A percentile compares a stretch with the other conserved stretches of the same genome.
phyloP scores from a whole-genome alignment of 1,140 invertebrate genomes.

The Heliconius hewitsoni region DNA sequence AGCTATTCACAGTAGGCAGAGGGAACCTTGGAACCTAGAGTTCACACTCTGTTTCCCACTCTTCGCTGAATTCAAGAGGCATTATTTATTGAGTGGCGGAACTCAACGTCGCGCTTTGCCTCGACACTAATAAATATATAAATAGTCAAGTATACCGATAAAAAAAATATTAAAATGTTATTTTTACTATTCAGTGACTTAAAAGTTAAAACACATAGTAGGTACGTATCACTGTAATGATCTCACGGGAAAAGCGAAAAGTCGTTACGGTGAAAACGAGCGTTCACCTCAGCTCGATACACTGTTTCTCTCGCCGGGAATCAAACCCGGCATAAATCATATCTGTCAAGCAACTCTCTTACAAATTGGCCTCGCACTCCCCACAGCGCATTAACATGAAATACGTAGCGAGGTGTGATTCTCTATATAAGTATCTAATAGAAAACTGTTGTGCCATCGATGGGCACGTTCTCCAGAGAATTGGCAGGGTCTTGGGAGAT shows the following conservation, averaged over 20 bases:
- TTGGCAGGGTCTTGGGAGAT: background rate
- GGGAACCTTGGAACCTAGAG: too few relatives aligned
- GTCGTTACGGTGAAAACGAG: slow-evolving; percentile 35
- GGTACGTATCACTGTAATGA: slow-evolving; percentile 18
- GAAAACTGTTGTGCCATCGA: slow-evolving; percentile 13
- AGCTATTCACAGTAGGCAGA: too few relatives aligned
- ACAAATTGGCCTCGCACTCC: slow-evolving; percentile 39
- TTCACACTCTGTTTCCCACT: too few relatives aligned
- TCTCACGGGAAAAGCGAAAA: slow-evolving; percentile 36
- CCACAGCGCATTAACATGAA: slow-evolving; percentile 24
- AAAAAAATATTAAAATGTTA: background rate
- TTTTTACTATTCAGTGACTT: background rate
- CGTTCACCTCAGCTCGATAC: slow-evolving; percentile 24
- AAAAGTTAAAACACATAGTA: background rate
- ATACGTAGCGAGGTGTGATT: slow-evolving; percentile 19
- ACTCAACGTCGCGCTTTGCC: too few relatives aligned
- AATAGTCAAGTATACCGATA: background rate
- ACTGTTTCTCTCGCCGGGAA: slow-evolving; percentile 40
- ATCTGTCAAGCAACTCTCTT: slow-evolving; percentile 30
- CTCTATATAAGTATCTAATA: slow-evolving; percentile 21
- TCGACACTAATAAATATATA: too few relatives aligned
- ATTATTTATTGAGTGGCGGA: too few relatives aligned
- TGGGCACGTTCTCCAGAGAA: background rate
- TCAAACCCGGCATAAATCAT: slow-evolving; percentile 44
- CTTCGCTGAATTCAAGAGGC: too few relatives aligned